A percentile compares a stretch with the other conserved stretches of the same genome.
Evolutionary conservation across 30 jellyfish, hydroid and myxozoan species (phyloP).

Genomic region (Aurelia sp.): DNA sequence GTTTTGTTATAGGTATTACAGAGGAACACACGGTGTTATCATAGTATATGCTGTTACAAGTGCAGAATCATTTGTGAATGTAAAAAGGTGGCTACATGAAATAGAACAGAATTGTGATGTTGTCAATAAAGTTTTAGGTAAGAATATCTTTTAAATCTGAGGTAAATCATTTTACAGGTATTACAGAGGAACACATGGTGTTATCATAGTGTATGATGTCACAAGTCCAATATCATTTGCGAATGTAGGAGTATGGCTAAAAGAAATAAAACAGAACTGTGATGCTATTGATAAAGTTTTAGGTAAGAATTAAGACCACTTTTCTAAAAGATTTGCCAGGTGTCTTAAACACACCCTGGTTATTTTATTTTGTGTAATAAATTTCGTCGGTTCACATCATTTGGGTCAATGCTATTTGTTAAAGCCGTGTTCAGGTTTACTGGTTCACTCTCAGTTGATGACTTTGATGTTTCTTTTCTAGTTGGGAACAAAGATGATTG

Average conservation of each 20-base stretch:
- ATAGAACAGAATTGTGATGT: constrained; percentile 96
- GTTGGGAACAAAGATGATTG: constrained; percentile 97
- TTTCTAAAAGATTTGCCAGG: too few relatives aligned
- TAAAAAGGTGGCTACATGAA: constrained; percentile 99
- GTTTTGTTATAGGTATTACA: constrained; percentile 69
- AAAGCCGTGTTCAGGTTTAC: too few relatives aligned
- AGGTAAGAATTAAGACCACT: constrained; percentile 60
- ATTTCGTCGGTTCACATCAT: too few relatives aligned
- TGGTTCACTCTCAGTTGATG: too few relatives aligned
- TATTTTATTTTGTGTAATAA: too few relatives aligned
- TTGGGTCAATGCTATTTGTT: too few relatives aligned
- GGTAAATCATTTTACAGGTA: constrained; percentile 47
- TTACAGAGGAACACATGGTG: constrained; percentile 99
- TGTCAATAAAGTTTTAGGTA: constrained; percentile 97
- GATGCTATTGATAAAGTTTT: constrained; percentile 92
- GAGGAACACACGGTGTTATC: constrained; percentile 99
- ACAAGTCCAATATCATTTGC: constrained; percentile 98
- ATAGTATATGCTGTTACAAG: constrained; percentile 97
- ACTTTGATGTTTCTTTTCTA: not conserved
- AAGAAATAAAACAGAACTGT: constrained; percentile 96
- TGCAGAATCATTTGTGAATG: constrained; percentile 99
- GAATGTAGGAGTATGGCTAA: constrained; percentile 96
- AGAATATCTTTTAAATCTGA: not conserved
- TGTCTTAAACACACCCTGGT: too few relatives aligned
- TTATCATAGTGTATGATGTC: constrained; percentile 94